Evolutionary conservation across 2,113 vertebrate species (phyloP).

Genomic region (Geococcyx californianus): DNA sequence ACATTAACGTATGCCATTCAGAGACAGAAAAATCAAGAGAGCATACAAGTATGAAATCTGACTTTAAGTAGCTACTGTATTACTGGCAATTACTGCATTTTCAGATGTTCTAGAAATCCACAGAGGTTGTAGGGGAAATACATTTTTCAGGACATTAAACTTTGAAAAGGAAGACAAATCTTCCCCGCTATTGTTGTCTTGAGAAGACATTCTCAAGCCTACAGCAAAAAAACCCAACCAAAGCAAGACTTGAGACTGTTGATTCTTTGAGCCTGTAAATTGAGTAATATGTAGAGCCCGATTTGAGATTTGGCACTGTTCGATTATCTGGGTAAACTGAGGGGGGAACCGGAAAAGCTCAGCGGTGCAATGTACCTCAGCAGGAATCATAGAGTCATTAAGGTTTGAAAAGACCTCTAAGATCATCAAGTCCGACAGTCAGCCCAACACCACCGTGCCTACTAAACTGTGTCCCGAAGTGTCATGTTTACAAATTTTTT

Average conservation of each 20-base stretch:
- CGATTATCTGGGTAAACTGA: neutral
- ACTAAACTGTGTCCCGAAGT: no score
- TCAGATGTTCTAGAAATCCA: neutral
- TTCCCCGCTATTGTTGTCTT: neutral
- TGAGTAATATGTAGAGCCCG: neutral
- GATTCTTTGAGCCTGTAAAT: neutral
- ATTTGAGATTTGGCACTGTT: neutral
- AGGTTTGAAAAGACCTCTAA: no score
- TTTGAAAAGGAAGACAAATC: neutral
- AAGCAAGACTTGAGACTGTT: neutral
- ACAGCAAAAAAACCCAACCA: neutral
- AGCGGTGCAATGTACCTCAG: neutral
- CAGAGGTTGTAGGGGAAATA: neutral
- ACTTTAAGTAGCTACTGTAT: neutral
- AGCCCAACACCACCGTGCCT: no score
- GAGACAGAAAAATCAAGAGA: neutral
- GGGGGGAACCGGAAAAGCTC: neutral
- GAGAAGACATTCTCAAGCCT: neutral
- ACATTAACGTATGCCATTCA: neutral
- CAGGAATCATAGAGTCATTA: no score
- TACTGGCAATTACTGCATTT: neutral
- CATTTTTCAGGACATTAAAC: neutral
- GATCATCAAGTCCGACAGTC: no score
- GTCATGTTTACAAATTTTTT: no score
- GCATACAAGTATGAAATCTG: neutral